Conservation (phyloP, 2,113 vertebrate species). For the Alosa alosa region DNA sequence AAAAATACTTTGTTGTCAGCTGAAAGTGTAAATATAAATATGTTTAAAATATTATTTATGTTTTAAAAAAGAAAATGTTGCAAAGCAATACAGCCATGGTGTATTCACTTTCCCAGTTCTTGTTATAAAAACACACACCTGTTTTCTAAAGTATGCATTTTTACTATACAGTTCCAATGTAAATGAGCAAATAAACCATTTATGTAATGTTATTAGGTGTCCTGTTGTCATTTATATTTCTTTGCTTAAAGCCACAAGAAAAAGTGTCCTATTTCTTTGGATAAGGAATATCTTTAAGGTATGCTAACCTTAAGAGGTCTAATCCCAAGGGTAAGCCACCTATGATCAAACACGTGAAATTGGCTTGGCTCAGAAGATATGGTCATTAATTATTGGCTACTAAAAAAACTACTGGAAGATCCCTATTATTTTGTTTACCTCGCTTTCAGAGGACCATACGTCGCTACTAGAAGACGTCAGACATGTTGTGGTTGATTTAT, state of each 20-base stretch:
- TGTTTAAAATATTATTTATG: constrained; percentile 46
- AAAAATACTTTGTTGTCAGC: constrained; percentile 9
- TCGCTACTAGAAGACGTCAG: no score
- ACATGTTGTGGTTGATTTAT: no score
- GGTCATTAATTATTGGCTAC: no score
- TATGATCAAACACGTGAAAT: no score
- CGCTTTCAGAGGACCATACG: no score
- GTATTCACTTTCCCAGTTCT: constrained; percentile 35
- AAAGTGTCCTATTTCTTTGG: background rate
- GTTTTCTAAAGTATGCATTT: constrained; percentile 56
- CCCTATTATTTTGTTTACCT: no score
- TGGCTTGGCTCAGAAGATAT: no score
- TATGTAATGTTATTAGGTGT: constrained; percentile 41
- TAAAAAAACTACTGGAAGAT: no score
- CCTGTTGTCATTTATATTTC: background rate
- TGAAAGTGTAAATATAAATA: constrained; percentile 43
- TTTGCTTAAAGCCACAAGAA: background rate
- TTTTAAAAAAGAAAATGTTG: constrained; percentile 34
- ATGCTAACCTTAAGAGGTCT: background rate
- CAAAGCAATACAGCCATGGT: constrained; percentile 51
- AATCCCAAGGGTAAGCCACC: no score
- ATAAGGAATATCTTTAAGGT: no score
- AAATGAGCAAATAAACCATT: constrained; percentile 51
- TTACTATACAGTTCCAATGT: constrained; percentile 43
- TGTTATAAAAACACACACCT: constrained; percentile 48